Percentiles rank a stretch among this genome's conserved stretches.
phyloP scores from a whole-genome alignment of 2,888 invertebrate genomes.

The Augochlorella aurata region DNA sequence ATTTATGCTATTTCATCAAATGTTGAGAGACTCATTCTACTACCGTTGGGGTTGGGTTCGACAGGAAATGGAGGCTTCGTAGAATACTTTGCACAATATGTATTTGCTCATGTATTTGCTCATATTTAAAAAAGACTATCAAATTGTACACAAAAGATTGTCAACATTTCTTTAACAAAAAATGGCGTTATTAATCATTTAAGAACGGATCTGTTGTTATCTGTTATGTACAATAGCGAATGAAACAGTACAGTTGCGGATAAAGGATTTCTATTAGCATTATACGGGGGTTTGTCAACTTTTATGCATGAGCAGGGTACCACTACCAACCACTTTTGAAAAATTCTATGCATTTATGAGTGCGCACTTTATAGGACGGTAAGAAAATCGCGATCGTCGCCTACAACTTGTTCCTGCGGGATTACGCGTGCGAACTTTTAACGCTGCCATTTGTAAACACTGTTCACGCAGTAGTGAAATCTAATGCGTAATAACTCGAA shows the following conservation, averaged over 20 bases:
- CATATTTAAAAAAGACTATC: background rate
- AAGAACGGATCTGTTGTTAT: background rate
- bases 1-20: conserved; percentile 18
- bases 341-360: conserved; percentile 67
- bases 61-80: conserved; percentile 18
- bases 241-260: conserved; percentile 15
- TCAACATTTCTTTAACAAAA: background rate
- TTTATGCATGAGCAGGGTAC: conserved; percentile 22
- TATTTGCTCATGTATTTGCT: conserved; percentile 25
- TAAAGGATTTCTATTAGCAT: conserved; percentile 31
- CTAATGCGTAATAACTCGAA: background rate
- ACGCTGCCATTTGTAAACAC: conserved; percentile 3
- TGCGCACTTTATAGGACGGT: conserved; percentile 24
- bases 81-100: conserved; percentile 28
- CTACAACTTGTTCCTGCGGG: conserved; percentile 28
- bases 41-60: conserved; percentile 20
- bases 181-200: background rate
- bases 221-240: background rate
- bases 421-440: conserved; percentile 25
- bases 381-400: conserved; percentile 35
- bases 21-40: conserved; percentile 33
- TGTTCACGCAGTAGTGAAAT: background rate
- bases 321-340: conserved; percentile 52
- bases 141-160: background rate
- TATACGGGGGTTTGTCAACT: conserved; percentile 19